These are phyloP conservation scores for Glyphotaelius pellucidus DNA, from an alignment of 2,888 invertebrate species.

Conservation along the genomic window DNA sequence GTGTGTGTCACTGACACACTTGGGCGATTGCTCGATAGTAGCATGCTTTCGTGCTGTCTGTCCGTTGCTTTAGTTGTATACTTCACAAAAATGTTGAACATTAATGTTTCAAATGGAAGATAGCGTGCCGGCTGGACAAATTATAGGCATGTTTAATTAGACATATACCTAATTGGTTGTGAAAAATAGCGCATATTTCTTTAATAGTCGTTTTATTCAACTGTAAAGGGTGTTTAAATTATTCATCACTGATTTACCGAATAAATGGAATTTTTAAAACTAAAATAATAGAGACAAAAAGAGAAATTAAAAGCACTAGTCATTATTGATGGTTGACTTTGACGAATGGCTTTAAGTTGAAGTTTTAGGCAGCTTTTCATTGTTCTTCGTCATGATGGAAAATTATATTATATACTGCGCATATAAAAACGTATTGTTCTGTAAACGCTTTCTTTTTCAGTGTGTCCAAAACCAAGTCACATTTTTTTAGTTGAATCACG, in stretches of 20 bases:
- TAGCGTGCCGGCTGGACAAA: background rate
- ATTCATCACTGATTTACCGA: background rate
- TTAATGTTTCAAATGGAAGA: background rate
- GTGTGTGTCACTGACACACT: too few species aligned
- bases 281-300: background rate
- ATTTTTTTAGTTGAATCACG: too few species aligned
- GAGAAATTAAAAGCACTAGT: too few species aligned
- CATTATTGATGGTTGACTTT: too few species aligned
- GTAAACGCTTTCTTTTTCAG: background rate
- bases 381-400: too few species aligned
- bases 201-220: background rate
- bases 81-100: background rate
- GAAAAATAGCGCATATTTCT: background rate
- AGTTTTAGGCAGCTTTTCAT: too few species aligned
- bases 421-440: background rate
- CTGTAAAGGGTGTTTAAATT: background rate
- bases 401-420: background rate
- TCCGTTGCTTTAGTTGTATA: background rate
- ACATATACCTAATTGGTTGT: background rate
- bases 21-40: too few species aligned
- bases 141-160: background rate
- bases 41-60: too few species aligned
- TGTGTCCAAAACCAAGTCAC: background rate
- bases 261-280: background rate
- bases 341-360: too few species aligned